Conservation (phyloP, 2,888 invertebrate species). For the Koerneria pararmatus region DNA sequence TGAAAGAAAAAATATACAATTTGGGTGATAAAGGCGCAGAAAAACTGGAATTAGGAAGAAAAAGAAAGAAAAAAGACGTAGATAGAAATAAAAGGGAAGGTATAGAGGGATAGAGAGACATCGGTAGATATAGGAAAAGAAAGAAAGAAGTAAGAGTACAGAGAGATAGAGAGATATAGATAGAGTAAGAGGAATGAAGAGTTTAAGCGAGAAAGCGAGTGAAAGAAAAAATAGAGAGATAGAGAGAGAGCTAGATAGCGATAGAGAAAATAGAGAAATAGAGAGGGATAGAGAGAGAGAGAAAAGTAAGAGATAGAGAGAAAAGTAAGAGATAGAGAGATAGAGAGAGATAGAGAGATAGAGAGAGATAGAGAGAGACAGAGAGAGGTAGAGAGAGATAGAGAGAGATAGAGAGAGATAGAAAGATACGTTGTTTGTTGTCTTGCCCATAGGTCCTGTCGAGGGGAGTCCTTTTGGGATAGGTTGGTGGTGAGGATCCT, state of each 20-base stretch:
- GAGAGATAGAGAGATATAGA: background rate
- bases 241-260: background rate
- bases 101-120: background rate
- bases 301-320: slow-evolving; percentile 2
- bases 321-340: slow-evolving; percentile 2
- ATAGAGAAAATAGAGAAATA: too few species aligned
- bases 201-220: too few species aligned
- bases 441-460: too few species aligned
- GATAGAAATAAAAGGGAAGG: background rate
- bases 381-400: too few species aligned
- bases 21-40: too few species aligned
- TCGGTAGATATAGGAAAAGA: background rate
- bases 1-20: too few species aligned
- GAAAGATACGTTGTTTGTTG: background rate
- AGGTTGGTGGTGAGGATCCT: too few species aligned
- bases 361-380: background rate
- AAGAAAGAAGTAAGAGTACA: background rate
- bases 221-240: background rate
- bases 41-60: too few species aligned
- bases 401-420: too few species aligned
- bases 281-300: slow-evolving; percentile 5
- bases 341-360: background rate
- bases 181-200: background rate
- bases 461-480: too few species aligned
- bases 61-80: background rate